Evolutionary conservation across 2,888 invertebrate species (phyloP).

Genomic region (Apoda limacodes): DNA sequence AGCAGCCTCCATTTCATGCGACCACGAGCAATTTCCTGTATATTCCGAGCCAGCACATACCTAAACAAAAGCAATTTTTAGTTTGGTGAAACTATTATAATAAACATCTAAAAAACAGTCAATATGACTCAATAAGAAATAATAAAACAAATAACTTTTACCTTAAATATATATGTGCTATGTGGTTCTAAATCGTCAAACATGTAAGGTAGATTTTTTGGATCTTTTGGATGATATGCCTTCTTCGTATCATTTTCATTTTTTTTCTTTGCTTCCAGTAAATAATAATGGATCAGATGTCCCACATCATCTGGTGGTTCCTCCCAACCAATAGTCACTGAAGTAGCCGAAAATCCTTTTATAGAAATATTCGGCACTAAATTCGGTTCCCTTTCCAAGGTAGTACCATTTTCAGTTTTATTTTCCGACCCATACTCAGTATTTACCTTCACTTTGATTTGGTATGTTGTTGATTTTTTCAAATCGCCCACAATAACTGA

Average conservation of each 20-base stretch:
- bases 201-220: constrained; percentile 78
- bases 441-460: constrained; percentile 73
- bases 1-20: constrained; percentile 80
- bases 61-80: constrained; percentile 25
- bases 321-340: constrained; percentile 86
- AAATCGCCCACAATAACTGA: constrained; percentile 78
- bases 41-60: constrained; percentile 85
- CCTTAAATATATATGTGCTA: constrained; percentile 84
- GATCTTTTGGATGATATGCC: constrained; percentile 74
- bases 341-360: constrained; percentile 75
- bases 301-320: constrained; percentile 74
- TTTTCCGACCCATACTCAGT: constrained; percentile 74
- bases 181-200: constrained; percentile 82
- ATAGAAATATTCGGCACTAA: constrained; percentile 84
- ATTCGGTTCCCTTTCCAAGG: constrained; percentile 78
- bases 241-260: constrained; percentile 63
- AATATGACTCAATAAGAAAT: background rate
- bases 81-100: background rate
- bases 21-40: too few relatives aligned
- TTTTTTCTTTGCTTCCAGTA: constrained; percentile 73
- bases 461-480: constrained; percentile 74
- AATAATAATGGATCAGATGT: constrained; percentile 81
- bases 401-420: constrained; percentile 36
- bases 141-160: too few relatives aligned
- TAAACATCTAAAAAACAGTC: constrained; percentile 5